phyloP scores from a whole-genome alignment of 1,140 invertebrate species.

The Bathynomus jamesi region DNA sequence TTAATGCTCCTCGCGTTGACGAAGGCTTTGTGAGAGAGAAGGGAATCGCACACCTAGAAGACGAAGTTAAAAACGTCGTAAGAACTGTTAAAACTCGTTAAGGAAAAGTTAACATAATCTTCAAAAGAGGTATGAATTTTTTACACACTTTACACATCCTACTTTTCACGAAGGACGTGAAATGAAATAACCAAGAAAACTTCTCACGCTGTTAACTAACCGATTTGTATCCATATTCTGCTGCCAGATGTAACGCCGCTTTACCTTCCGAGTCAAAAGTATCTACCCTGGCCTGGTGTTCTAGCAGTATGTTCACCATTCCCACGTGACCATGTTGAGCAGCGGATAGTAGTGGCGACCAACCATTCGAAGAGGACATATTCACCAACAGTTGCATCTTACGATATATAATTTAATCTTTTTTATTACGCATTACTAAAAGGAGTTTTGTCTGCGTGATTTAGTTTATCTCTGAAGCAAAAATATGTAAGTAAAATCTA shows the following conservation, averaged over 20 bases:
- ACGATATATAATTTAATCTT: too few species aligned
- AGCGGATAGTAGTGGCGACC: conserved; percentile 93
- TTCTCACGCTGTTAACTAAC: too few species aligned
- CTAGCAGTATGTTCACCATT: conserved; percentile 51
- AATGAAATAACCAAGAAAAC: too few species aligned
- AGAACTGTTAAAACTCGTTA: too few species aligned
- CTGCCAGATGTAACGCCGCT: conserved; percentile 89
- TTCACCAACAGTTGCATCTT: conserved; percentile 89
- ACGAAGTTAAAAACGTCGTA: not conserved
- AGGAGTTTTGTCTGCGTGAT: too few species aligned
- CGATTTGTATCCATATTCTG: conserved; percentile 71
- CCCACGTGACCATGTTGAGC: conserved; percentile 54
- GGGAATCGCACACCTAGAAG: conserved; percentile 79
- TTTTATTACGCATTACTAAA: too few species aligned
- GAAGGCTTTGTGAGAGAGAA: conserved; percentile 95
- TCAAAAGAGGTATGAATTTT: too few species aligned
- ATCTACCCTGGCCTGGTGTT: conserved; percentile 65
- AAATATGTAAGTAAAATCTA: too few species aligned
- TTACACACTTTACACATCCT: too few species aligned
- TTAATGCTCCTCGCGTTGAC: conserved; percentile 73
- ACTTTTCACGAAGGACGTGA: too few species aligned
- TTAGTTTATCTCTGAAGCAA: too few species aligned
- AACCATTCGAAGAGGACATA: conserved; percentile 79
- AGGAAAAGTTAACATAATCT: too few species aligned
- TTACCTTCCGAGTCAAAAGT: conserved; percentile 95